Percentiles rank a stretch among this genome's conserved stretches.
Evolutionary conservation across 2,797 vertebrate species (phyloP).

Genomic region (Oreochromis grahami): DNA sequence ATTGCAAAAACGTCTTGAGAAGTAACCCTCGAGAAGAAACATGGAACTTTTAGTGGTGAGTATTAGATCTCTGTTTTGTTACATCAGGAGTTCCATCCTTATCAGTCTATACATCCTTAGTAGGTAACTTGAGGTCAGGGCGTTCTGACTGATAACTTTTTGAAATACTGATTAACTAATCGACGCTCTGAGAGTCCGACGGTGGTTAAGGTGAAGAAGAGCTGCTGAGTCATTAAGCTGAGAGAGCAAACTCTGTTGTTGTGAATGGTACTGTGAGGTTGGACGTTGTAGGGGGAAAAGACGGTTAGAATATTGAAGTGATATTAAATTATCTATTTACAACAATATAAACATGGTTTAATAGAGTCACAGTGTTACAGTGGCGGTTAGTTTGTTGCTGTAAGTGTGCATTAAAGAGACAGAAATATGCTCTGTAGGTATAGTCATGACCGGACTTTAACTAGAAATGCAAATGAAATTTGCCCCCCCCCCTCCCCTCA

Average conservation of each 20-base stretch:
- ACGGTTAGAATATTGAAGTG: neutral
- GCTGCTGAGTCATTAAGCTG: neutral
- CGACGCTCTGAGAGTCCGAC: neutral
- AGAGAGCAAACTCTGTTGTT: neutral
- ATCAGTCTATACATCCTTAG: neutral
- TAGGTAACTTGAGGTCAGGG: neutral
- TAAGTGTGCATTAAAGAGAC: neutral
- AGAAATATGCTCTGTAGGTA: neutral
- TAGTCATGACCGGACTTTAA: neutral
- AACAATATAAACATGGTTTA: neutral
- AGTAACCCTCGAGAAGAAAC: neutral
- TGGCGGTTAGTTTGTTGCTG: neutral
- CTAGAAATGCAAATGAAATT: neutral
- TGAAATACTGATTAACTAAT: neutral
- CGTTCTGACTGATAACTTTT: neutral
- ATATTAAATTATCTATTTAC: neutral
- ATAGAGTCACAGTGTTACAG: neutral
- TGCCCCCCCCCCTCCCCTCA: neutral
- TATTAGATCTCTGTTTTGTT: neutral
- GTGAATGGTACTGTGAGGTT: neutral
- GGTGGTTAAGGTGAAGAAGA: neutral
- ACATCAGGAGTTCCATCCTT: neutral
- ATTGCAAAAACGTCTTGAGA: neutral
- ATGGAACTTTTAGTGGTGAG: slow-evolving; percentile 77
- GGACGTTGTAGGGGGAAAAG: neutral